Conservation (phyloP, 2,113 vertebrate genomes). For the Rhegmatorhina hoffmannsi region DNA sequence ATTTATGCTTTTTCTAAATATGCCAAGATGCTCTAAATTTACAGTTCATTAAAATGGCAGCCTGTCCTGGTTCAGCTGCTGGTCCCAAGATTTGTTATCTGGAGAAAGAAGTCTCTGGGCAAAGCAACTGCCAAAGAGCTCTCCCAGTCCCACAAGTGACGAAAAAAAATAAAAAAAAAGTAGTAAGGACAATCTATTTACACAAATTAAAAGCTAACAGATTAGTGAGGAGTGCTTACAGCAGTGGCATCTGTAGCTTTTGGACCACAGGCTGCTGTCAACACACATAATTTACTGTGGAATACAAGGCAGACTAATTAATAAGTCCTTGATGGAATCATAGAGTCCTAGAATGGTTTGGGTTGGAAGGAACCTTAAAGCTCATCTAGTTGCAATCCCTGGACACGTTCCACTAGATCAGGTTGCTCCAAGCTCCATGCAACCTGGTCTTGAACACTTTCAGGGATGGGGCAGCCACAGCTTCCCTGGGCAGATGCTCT, state of each 20-base stretch:
- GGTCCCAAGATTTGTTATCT: background rate
- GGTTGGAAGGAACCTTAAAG: background rate
- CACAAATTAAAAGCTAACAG: background rate
- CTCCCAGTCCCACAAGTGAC: background rate
- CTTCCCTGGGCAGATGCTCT: background rate
- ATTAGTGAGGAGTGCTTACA: background rate
- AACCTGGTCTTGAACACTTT: background rate
- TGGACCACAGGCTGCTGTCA: background rate
- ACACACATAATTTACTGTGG: background rate
- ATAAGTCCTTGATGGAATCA: background rate
- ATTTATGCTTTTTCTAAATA: constrained; percentile 28
- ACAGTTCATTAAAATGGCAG: constrained; percentile 32
- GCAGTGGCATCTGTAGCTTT: background rate
- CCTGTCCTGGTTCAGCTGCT: background rate
- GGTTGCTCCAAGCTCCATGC: background rate
- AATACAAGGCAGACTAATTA: background rate
- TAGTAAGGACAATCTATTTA: background rate
- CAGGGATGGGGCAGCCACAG: background rate
- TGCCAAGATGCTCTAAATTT: constrained; percentile 28
- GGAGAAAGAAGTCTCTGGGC: background rate
- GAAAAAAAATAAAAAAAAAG: background rate
- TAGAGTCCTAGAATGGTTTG: background rate
- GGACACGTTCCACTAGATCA: background rate
- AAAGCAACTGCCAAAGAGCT: background rate
- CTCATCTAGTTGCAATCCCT: background rate